A percentile compares a stretch with the other conserved stretches of the same genome.
phyloP scores from a whole-genome alignment of 2,888 invertebrate species.

The Clitarchus hookeri region DNA sequence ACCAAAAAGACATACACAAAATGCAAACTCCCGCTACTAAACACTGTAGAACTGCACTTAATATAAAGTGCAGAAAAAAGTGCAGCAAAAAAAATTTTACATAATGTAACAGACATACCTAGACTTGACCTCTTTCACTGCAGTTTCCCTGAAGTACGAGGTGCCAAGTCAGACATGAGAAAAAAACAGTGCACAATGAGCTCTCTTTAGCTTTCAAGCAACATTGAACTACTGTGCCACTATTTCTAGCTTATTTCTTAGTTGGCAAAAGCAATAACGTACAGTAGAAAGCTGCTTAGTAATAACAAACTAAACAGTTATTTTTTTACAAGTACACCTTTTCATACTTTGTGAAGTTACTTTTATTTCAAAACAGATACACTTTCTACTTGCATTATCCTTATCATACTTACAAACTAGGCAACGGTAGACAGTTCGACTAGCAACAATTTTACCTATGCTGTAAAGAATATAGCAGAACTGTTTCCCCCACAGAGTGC shows the following conservation, averaged over 20 bases:
- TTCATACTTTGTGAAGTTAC: too few species aligned
- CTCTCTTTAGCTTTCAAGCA: background rate
- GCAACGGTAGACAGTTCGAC: too few species aligned
- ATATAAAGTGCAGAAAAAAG: background rate
- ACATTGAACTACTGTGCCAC: background rate
- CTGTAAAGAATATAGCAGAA: too few species aligned
- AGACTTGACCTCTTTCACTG: constrained; percentile 10
- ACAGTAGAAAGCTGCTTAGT: background rate
- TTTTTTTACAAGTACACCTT: background rate
- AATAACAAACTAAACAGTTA: background rate
- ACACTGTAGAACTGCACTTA: background rate
- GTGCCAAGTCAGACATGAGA: background rate
- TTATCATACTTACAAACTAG: too few species aligned
- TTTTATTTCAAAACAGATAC: too few species aligned
- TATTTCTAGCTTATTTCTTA: background rate
- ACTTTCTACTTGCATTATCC: too few species aligned
- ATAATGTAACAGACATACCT: background rate
- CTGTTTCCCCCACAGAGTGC: too few species aligned
- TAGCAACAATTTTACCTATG: too few species aligned
- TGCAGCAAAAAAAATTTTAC: too few species aligned
- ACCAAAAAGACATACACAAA: background rate
- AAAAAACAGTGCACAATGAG: background rate
- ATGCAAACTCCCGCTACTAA: background rate
- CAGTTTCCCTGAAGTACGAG: background rate
- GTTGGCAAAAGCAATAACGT: background rate